Evolutionary conservation across 2,888 invertebrate genomes (phyloP), one percentile per base, ranked within the genome.

Genomic region (Tetanocera ferruginea): DNA sequence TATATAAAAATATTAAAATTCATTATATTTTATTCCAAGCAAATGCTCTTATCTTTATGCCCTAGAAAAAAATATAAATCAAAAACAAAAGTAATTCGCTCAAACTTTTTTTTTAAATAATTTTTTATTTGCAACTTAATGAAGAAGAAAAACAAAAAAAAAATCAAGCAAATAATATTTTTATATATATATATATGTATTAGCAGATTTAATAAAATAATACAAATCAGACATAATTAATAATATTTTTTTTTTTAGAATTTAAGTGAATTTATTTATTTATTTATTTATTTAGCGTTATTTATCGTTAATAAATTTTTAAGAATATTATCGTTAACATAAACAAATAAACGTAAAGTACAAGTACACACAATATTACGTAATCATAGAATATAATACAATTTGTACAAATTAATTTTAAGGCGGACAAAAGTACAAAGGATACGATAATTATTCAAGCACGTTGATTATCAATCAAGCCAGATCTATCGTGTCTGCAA

Each of bases 391-490:
- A 83, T 88, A 88, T 88, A 88, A 88, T 88, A 88, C 88, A 88
- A 85, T 88, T 89, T 88, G 88, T 88, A 88, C 88, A 88, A 85
- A 86, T 84, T 85, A 88, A 84, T 74, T 79, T 79, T 79, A 82
- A 79, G 66, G 66, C 76, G 78, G 78, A 82, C 79, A 82, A 71
- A 66, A 74, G 52, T 78, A 66, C 77, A 76, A 74, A 77, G 78
- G 76, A 73, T 66, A 67, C n/a, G 37, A 71, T 49, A 34, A 76
- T 55, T 60, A 74, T 64, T 76, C 72, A 72, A 66, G 72, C 76
- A 79, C 70, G 69, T 73, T 69, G 66, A 52, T 11, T 23, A 69
- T 11, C 2, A 9, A 14, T 23, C 31, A 55, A 17, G 69, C 14
- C 34, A 9, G n/a, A 19, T 31, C 34, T 11, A 9, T 28, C 11